These are phyloP conservation scores for Chaetops frenatus DNA, from an alignment of 2,113 vertebrate species.

Conservation along the genomic window DNA sequence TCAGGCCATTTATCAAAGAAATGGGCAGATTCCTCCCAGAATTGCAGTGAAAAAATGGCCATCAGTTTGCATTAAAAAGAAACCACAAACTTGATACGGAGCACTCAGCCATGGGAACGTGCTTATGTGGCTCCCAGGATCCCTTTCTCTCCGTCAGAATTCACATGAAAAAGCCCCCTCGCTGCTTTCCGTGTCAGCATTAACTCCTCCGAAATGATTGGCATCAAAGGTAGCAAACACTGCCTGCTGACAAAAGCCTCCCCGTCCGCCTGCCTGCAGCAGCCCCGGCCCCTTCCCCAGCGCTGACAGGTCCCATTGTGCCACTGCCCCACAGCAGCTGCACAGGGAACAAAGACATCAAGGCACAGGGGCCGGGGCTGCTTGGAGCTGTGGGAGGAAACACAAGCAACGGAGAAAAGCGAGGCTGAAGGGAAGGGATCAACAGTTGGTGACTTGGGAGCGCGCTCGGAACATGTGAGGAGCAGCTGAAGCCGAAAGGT, in stretches of 20 bases:
- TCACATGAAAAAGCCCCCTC: conserved; percentile 22
- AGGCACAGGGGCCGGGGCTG: neutral
- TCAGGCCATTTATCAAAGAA: neutral
- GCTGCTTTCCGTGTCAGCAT: neutral
- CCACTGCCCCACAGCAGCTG: neutral
- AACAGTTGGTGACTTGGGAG: neutral
- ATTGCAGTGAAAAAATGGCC: neutral
- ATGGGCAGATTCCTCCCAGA: neutral
- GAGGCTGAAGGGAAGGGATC: neutral
- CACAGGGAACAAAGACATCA: conserved; percentile 5
- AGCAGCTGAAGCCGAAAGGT: neutral
- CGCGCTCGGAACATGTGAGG: fast-evolving
- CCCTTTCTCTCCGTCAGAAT: neutral
- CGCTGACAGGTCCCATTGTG: neutral
- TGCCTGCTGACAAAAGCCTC: conserved; percentile 3
- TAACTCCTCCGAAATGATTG: conserved; percentile 18
- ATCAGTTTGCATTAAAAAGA: conserved; percentile 1
- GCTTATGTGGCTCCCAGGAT: neutral
- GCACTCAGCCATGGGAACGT: neutral
- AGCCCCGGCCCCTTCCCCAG: neutral
- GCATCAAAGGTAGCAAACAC: conserved; percentile 26
- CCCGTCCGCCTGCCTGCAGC: neutral
- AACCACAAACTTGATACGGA: neutral
- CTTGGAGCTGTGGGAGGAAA: neutral
- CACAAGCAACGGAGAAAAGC: neutral